Conservation (phyloP, 2,888 invertebrate genomes). For the Xestobium rufovillosum region DNA sequence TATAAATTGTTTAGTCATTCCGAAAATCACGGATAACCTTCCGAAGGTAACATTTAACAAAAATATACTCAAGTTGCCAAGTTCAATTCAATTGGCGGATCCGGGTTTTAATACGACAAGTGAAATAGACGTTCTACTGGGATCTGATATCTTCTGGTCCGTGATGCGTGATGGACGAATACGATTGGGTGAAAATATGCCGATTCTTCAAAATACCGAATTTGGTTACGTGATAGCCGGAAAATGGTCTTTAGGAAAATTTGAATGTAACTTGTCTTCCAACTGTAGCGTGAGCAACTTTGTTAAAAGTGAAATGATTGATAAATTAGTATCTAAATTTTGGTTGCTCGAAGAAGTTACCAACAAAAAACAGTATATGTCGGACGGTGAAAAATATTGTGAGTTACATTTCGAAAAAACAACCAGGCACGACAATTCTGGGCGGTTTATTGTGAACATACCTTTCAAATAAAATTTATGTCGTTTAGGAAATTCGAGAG, state of each 20-base stretch:
- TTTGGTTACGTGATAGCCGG: not conserved
- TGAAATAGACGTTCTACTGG: conserved; percentile 1
- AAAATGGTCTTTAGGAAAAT: no score
- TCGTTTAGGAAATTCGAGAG: not conserved
- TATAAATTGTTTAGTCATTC: no score
- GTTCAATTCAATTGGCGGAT: not conserved
- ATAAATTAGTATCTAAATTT: no score
- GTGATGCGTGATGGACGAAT: not conserved
- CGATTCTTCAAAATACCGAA: conserved; percentile 2
- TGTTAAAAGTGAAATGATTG: no score
- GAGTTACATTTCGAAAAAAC: not conserved
- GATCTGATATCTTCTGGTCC: not conserved
- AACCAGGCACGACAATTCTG: not conserved
- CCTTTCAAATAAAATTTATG: conserved; percentile 1
- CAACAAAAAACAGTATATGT: not conserved
- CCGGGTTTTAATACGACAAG: not conserved
- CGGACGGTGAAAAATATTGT: not conserved
- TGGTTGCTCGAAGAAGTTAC: not conserved
- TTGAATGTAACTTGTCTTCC: no score
- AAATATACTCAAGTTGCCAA: not conserved
- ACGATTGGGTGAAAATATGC: no score
- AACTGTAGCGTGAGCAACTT: no score
- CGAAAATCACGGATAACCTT: no score
- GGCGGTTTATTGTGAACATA: not conserved
- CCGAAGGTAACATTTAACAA: no score